Base-by-base conservation (phyloP, 1,140 invertebrate genomes). In the Drosophila erecta region DNA sequence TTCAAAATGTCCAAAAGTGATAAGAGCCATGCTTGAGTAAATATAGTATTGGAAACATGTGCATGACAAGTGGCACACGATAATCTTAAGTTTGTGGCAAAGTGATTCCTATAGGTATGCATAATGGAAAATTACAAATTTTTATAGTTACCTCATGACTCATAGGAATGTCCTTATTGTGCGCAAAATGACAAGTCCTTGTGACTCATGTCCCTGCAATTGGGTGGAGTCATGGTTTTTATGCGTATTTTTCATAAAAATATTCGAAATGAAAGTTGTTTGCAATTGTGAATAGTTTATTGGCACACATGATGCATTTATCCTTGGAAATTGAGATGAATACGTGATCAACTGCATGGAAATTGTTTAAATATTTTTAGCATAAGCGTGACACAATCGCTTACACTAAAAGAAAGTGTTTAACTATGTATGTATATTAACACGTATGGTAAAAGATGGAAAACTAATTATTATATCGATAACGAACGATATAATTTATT, bases 11-110 rank as follows among this genome's bases (percentile, higher is more conserved):
- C 61, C 20, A 49, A 33, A 41, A 43, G 24, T 60, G 79, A 81
- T 83, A 75, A 76, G 64, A 72, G 51, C 43, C 46, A 79, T 70
- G 43, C 27, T 41, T 20, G 43, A 57, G 50, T 64, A 75, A 75
- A 60, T 75, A 58, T 79, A 67, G 60, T 76, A 37, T 44, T 37
- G 4, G 2, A 67, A 70, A 56, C 67, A 70, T 70, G 67, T 70
- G 67, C 67, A 49, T 47, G 33, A 11, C 33, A 24, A 40, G 46
- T 50, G 47, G n/a, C 47, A 38, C 6, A 35, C 37, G 47, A 30
- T 65, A 14, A 15, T 24, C 30, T 12, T 53, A 38, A 15, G 20
- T 35, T 62, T 49, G n/a, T 30, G 33, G 44, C 22, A 53, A 22
- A 35, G 38, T 12, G 14, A 12, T 70, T 24, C 12, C 4, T 24